Conservation (phyloP, 2,888 invertebrate species). For the Synergus laeviventris region DNA sequence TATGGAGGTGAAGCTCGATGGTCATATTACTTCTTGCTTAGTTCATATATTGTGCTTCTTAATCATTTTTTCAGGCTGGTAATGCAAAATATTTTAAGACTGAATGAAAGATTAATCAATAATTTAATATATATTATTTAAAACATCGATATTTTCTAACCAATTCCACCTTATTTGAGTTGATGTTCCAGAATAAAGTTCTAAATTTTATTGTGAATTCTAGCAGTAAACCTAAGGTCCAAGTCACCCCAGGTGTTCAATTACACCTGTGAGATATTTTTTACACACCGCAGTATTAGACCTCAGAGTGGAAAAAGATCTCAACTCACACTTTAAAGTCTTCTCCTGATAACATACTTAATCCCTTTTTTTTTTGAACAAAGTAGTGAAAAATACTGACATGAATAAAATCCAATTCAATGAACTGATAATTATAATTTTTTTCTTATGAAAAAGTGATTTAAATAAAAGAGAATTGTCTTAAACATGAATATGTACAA, state of each 20-base stretch:
- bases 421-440: background rate
- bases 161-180: background rate
- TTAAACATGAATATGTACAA: background rate
- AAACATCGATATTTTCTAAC: background rate
- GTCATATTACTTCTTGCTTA: background rate
- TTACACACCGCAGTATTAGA: conserved; percentile 9
- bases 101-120: too few species aligned
- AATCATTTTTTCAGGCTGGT: background rate
- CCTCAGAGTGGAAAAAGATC: conserved; percentile 14
- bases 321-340: background rate
- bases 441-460: background rate
- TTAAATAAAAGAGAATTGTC: background rate
- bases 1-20: background rate
- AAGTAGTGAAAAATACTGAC: background rate
- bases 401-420: background rate
- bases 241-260: conserved; percentile 20
- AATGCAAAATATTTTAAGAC: too few species aligned
- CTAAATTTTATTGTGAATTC: background rate
- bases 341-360: background rate
- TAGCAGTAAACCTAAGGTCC: background rate
- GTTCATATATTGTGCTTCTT: background rate
- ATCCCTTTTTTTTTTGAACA: too few species aligned
- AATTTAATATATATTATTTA: too few species aligned
- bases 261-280: conserved; percentile 16
- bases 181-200: too few species aligned